Evolutionary conservation across 1,140 invertebrate species (phyloP), one percentile per base, ranked within the genome.

Genomic region (Augochlora pura): DNA sequence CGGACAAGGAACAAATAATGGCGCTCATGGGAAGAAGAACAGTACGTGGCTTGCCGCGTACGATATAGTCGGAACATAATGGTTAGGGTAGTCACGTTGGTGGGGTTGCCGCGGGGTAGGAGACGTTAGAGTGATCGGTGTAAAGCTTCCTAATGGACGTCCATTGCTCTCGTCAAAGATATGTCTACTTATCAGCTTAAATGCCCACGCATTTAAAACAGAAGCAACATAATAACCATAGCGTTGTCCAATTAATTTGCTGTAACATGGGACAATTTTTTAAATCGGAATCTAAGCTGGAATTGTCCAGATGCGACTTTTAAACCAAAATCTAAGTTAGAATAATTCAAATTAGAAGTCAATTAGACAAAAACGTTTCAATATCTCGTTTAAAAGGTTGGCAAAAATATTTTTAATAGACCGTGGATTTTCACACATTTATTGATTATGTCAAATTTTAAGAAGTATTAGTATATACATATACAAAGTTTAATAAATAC

Each of bases 151-250:
- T 86, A 86, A 86, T 86, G 84, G 84, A 86, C 83, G 84, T 85
- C 80, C 84, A 86, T 86, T 86, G 83, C 83, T 85, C 83, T 72
- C 83, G 84, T 86, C 83, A 86, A 85, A 86, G 84, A 85, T 86
- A 86, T 83, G 83, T 86, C 84, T 86, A 85, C 84, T 86, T 86
- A 86, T 85, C 84, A 85, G 83, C 84, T 86, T 86, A 86, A 57
- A 86, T 85, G 79, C 75, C 62, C 75, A 75, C 83, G 76, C 75
- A 85, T 74, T 72, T 85, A 85, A 86, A 86, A 82, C 69, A 85
- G 77, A 39, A 63, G 52, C 69, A 84, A 60, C 72, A 39, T 63
- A 81, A 81, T 77, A 72, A 78, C 70, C 32, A 65, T 5, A 38
- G 49, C 27, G 21, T 23, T 25, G 9, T 46, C 54, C 39, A 27